Percentiles rank a stretch among this genome's conserved stretches.
Evolutionary conservation across 2,888 invertebrate genomes (phyloP).

Genomic region (Polyploca ridens): DNA sequence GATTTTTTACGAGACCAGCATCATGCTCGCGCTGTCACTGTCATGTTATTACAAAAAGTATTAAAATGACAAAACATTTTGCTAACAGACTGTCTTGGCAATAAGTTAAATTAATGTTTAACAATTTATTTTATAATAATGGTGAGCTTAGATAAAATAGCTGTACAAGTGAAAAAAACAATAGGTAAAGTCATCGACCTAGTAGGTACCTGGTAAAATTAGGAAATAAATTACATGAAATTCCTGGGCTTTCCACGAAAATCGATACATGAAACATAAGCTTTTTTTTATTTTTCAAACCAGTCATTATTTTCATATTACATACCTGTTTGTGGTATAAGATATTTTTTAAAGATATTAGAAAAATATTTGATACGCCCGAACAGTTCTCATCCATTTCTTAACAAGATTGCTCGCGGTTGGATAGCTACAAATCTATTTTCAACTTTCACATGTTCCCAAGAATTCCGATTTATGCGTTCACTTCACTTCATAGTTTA

Average conservation of each 20-base stretch:
- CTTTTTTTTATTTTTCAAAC: too few relatives aligned
- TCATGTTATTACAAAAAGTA: neutral
- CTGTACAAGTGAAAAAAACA: too few relatives aligned
- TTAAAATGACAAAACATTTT: neutral
- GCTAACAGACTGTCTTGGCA: neutral
- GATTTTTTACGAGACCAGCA: neutral
- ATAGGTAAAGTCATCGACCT: too few relatives aligned
- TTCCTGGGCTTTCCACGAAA: too few relatives aligned
- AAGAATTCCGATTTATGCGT: slow-evolving; percentile 45
- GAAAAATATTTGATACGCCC: slow-evolving; percentile 18
- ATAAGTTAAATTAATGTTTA: neutral
- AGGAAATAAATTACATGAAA: too few relatives aligned
- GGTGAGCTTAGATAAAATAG: too few relatives aligned
- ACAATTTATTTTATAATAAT: neutral
- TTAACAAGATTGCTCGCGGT: slow-evolving; percentile 18
- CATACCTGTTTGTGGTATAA: too few relatives aligned
- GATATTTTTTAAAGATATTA: neutral
- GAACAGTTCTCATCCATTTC: slow-evolving; percentile 17
- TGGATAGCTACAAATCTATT: slow-evolving; percentile 50
- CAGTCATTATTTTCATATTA: too few relatives aligned
- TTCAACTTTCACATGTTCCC: slow-evolving; percentile 50
- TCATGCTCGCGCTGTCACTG: slow-evolving; percentile 6
- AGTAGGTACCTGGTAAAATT: too few relatives aligned
- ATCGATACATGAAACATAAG: too few relatives aligned
- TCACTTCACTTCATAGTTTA: slow-evolving; percentile 37